A percentile compares a stretch with the other conserved stretches of the same genome.
Evolutionary conservation across 2,888 invertebrate genomes (phyloP).

Genomic region (Platerodrilus igneus): DNA sequence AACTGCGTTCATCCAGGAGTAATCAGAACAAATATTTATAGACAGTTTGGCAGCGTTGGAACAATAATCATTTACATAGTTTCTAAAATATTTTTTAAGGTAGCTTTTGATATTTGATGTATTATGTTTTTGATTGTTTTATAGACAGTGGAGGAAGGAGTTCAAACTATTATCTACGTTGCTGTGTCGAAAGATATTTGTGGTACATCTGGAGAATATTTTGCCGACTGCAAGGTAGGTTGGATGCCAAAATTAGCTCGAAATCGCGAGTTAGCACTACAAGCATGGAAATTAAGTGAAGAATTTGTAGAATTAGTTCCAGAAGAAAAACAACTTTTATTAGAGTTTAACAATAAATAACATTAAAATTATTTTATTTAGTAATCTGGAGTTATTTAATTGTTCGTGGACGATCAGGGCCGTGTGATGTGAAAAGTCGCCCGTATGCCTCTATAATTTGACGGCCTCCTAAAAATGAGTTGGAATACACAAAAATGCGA

Average conservation of each 20-base stretch:
- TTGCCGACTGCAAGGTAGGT: conserved; percentile 62
- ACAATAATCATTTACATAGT: no score
- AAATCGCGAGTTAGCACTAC: conserved; percentile 55
- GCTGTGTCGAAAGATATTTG: conserved; percentile 70
- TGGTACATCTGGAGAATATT: conserved; percentile 71
- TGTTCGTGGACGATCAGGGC: no score
- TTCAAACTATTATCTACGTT: conserved; percentile 72
- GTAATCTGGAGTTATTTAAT: no score
- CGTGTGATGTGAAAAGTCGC: no score
- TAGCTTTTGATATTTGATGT: no score
- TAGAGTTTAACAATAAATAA: no score
- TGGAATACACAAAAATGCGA: no score
- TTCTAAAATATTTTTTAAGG: no score
- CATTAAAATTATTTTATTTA: no score
- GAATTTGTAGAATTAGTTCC: conserved; percentile 65
- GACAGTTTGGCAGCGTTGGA: conserved; percentile 27
- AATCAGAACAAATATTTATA: conserved; percentile 37
- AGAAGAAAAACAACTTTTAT: conserved; percentile 55
- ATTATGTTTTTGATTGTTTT: conserved; percentile 47
- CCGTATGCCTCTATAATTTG: no score
- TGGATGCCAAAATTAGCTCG: conserved; percentile 8
- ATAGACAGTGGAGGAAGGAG: conserved; percentile 71
- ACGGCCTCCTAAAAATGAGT: no score
- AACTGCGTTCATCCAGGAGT: conserved; percentile 44
- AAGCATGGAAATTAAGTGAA: conserved; percentile 80